Percentiles rank a stretch among this genome's conserved stretches.
phyloP scores from a whole-genome alignment of 1,140 invertebrate species.

The Rhizoglyphus robini region DNA sequence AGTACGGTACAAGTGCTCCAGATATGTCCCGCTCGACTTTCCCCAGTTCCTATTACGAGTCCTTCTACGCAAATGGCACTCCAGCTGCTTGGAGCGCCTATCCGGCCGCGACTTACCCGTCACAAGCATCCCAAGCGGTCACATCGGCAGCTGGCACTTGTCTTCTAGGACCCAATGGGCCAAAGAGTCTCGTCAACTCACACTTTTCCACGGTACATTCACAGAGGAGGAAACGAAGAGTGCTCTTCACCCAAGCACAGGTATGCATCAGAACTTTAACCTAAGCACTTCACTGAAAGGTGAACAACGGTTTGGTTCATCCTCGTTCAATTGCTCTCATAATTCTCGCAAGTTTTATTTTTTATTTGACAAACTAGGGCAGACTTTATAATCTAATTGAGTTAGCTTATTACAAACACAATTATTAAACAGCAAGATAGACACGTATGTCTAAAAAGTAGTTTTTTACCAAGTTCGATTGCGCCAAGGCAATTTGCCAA shows the following conservation, averaged over 20 bases:
- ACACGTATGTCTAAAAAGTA: too few relatives aligned
- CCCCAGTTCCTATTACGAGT: slow-evolving; percentile 20
- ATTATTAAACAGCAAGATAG: too few relatives aligned
- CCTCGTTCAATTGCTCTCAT: too few relatives aligned
- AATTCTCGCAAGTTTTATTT: too few relatives aligned
- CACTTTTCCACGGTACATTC: slow-evolving; percentile 21
- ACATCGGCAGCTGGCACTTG: slow-evolving; percentile 5
- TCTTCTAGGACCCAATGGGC: slow-evolving; percentile 10
- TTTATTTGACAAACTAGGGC: too few relatives aligned
- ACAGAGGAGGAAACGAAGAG: slow-evolving; percentile 67
- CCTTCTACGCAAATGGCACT: slow-evolving; percentile 21
- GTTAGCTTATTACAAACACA: too few relatives aligned
- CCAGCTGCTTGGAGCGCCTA: slow-evolving; percentile 19
- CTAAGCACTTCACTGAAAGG: too few relatives aligned
- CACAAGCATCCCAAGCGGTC: not conserved
- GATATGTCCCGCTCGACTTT: slow-evolving; percentile 13
- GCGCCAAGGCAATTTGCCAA: too few relatives aligned
- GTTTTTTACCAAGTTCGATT: too few relatives aligned
- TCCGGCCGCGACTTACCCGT: not conserved
- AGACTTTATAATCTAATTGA: too few relatives aligned
- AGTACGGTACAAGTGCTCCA: slow-evolving; percentile 5
- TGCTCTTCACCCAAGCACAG: slow-evolving; percentile 84
- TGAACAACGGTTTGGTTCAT: too few relatives aligned
- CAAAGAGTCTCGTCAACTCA: slow-evolving; percentile 7
- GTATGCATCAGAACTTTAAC: too few relatives aligned